Evolutionary conservation across 2,113 vertebrate genomes (phyloP).

Genomic region (Nannospalax galili): DNA sequence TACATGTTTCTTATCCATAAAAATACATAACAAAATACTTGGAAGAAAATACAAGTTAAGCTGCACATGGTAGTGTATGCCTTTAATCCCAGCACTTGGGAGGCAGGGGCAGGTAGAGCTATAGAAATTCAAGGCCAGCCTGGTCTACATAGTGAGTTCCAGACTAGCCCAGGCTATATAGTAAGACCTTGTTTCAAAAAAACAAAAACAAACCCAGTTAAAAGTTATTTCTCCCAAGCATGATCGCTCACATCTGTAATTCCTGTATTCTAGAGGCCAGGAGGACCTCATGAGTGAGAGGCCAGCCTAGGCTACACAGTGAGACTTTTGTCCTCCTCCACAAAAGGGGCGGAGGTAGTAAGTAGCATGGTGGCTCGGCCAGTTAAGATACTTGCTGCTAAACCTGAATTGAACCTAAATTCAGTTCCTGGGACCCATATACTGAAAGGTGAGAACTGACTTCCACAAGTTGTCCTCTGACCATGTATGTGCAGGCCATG

Average conservation of each 20-base stretch:
- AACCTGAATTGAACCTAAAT: neutral
- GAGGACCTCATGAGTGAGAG: too few species aligned
- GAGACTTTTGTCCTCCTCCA: too few species aligned
- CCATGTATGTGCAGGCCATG: neutral
- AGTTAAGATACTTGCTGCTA: neutral
- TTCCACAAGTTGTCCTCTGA: neutral
- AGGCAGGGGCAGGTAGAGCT: neutral
- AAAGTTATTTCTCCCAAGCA: too few species aligned
- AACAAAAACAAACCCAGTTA: neutral
- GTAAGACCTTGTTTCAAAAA: neutral
- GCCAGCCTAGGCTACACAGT: too few species aligned
- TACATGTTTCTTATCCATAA: neutral
- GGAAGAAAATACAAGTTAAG: neutral
- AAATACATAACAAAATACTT: neutral
- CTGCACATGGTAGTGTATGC: too few species aligned
- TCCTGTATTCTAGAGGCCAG: too few species aligned
- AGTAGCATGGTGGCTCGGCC: neutral
- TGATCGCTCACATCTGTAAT: too few species aligned
- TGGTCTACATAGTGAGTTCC: too few species aligned
- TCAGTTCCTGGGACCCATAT: neutral
- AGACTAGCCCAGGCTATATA: too few species aligned
- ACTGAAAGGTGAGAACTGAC: neutral
- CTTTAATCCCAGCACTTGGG: neutral
- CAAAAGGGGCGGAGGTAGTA: neutral
- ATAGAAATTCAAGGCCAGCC: neutral